Percentiles rank a stretch among this genome's conserved stretches.
These are phyloP conservation scores for Mactromeris polynyma DNA, from an alignment of 2,888 invertebrate species.

Conservation along the genomic window DNA sequence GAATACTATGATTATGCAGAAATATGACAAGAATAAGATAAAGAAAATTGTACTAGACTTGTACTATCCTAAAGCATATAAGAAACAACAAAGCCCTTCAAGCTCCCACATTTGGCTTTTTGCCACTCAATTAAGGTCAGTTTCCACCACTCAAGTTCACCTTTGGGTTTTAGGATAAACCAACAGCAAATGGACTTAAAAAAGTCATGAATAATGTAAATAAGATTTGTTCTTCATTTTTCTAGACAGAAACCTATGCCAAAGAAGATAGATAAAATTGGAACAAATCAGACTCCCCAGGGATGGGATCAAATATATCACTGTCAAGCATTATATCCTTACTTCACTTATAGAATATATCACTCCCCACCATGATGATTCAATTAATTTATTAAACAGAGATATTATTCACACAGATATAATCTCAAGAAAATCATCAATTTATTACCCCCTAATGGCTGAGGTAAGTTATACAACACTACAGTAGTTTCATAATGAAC, in stretches of 20 bases:
- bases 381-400: background rate
- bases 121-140: background rate
- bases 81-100: background rate
- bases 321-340: background rate
- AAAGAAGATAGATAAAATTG: background rate
- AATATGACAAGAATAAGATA: background rate
- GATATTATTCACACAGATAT: background rate
- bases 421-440: too few species aligned
- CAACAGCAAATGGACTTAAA: background rate
- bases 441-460: too few species aligned
- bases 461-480: too few species aligned
- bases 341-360: background rate
- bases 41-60: too few species aligned
- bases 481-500: too few species aligned
- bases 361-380: background rate
- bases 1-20: too few species aligned
- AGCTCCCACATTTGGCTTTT: background rate
- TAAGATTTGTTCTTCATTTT: background rate
- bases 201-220: background rate
- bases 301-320: background rate
- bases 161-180: background rate
- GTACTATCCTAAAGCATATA: background rate
- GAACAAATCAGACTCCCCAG: constrained; percentile 7
- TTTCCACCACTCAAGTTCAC: background rate
- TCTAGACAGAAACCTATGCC: background rate